Evolutionary conservation across 2,888 invertebrate species (phyloP).

Genomic region (Meta bourneti): DNA sequence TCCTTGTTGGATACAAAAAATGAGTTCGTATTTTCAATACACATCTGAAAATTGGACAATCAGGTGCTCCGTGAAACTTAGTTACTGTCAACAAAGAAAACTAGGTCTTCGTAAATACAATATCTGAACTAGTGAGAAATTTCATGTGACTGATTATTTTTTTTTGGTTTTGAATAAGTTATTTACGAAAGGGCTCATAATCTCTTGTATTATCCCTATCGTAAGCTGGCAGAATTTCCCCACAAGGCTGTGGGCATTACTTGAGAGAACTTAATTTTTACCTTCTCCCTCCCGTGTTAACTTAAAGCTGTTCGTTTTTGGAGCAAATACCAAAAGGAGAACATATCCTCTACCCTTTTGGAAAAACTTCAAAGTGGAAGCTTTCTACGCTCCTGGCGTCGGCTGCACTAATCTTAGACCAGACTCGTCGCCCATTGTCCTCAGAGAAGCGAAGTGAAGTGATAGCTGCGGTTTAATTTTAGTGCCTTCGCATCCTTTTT

Average conservation of each 20-base stretch:
- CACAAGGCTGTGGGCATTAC: neutral
- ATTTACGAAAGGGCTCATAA: too few species aligned
- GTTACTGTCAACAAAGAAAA: too few species aligned
- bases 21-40: too few species aligned
- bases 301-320: neutral
- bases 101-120: too few species aligned
- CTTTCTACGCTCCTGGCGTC: neutral
- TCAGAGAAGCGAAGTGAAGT: neutral
- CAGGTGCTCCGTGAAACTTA: too few species aligned
- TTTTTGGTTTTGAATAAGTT: too few species aligned
- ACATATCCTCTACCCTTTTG: slow-evolving; percentile 17
- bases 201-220: too few species aligned
- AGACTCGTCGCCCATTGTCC: neutral
- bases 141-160: too few species aligned
- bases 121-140: too few species aligned
- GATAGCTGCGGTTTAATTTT: neutral
- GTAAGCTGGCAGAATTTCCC: too few species aligned
- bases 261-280: neutral
- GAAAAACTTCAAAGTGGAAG: slow-evolving; percentile 29
- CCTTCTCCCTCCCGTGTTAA: neutral
- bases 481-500: neutral
- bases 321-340: slow-evolving; percentile 24
- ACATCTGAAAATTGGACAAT: too few species aligned
- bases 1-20: too few species aligned
- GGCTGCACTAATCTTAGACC: neutral